phyloP scores from a whole-genome alignment of 2,113 vertebrate genomes.

The Mus pahari region DNA sequence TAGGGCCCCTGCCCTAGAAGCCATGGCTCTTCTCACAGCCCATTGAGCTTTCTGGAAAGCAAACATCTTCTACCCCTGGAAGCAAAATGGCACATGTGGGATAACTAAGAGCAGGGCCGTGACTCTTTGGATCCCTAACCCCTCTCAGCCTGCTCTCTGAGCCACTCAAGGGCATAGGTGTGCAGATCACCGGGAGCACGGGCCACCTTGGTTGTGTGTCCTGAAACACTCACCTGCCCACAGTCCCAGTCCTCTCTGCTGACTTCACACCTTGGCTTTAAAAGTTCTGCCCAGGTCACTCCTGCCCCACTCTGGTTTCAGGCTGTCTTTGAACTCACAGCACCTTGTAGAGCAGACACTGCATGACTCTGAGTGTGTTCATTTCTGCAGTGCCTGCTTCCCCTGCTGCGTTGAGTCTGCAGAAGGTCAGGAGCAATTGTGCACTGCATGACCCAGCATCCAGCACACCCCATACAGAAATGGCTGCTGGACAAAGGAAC shows the following conservation, averaged over 20 bases:
- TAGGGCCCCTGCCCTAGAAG: not conserved
- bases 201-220: not conserved
- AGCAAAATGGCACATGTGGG: not conserved
- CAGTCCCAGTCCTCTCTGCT: not conserved
- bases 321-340: not conserved
- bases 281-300: constrained; percentile 4
- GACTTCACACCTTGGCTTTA: not conserved
- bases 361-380: not conserved
- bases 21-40: not conserved
- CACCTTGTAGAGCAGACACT: not conserved
- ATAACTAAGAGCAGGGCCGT: not conserved
- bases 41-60: constrained; percentile 2
- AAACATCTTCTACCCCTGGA: not conserved
- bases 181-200: fast-evolving
- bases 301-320: not conserved
- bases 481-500: not conserved
- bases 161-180: fast-evolving
- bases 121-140: fast-evolving
- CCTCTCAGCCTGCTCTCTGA: not conserved
- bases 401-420: not conserved
- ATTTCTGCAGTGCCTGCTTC: not conserved
- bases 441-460: too few relatives aligned
- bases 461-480: not conserved
- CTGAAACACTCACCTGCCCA: too few relatives aligned
- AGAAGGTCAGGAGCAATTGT: too few relatives aligned